Evolutionary conservation across 2,888 invertebrate species (phyloP).

Genomic region (Drosophila greeni): DNA sequence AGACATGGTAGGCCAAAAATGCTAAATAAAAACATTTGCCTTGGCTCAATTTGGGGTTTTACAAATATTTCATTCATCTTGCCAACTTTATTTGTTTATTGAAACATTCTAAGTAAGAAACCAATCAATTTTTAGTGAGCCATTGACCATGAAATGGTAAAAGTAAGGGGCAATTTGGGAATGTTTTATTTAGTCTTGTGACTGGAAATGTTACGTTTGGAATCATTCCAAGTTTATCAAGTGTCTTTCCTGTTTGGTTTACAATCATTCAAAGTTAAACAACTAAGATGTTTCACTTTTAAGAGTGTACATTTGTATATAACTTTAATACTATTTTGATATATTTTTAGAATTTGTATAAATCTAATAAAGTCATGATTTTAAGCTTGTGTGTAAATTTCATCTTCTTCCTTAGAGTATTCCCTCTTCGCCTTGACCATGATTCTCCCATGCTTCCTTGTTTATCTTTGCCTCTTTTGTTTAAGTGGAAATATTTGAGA

Average conservation of each 20-base stretch:
- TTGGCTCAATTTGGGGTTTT: neutral
- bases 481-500: slow-evolving; percentile 29
- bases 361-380: neutral
- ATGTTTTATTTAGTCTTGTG: neutral
- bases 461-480: slow-evolving; percentile 25
- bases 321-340: too few species aligned
- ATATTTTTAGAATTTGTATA: neutral
- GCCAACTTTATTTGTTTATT: slow-evolving; percentile 4
- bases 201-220: neutral
- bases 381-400: neutral
- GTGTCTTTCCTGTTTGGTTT: neutral
- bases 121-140: neutral
- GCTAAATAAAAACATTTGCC: slow-evolving; percentile 24
- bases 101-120: slow-evolving; percentile 4
- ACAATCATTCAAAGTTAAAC: neutral
- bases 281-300: too few species aligned
- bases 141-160: neutral
- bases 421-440: slow-evolving; percentile 2
- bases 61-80: slow-evolving; percentile 1
- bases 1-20: slow-evolving; percentile 31
- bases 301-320: too few species aligned
- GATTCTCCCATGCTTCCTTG: slow-evolving; percentile 2
- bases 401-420: slow-evolving; percentile 38
- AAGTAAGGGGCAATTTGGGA: neutral
- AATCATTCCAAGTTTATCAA: neutral